phyloP scores from a whole-genome alignment of 2,888 invertebrate species.

The Masnerella sp. region DNA sequence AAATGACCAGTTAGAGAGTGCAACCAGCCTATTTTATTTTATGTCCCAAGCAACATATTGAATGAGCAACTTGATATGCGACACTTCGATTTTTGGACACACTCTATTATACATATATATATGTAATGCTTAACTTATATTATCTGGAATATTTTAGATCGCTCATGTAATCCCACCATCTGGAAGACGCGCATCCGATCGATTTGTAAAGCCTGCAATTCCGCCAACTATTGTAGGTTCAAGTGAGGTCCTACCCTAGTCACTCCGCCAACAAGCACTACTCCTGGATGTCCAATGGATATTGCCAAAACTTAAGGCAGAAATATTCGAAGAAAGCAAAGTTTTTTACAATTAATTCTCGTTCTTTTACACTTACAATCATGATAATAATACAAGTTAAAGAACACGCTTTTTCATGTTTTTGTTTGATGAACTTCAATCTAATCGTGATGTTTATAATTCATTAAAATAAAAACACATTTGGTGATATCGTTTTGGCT shows the following conservation, averaged over 20 bases:
- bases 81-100: too few relatives aligned
- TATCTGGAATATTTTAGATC: constrained; percentile 67
- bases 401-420: constrained; percentile 21
- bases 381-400: constrained; percentile 38
- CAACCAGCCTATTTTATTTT: constrained; percentile 1
- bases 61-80: too few relatives aligned
- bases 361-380: constrained; percentile 62
- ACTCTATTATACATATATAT: too few relatives aligned
- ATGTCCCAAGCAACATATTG: too few relatives aligned
- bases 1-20: too few relatives aligned
- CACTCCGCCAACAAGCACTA: constrained; percentile 66
- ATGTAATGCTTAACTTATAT: too few relatives aligned
- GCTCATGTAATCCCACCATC: constrained; percentile 73
- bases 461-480: too few relatives aligned
- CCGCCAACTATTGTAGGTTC: constrained; percentile 81
- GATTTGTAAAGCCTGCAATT: constrained; percentile 92
- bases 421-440: constrained; percentile 40
- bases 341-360: constrained; percentile 61
- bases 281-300: constrained; percentile 76
- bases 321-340: too few relatives aligned
- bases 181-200: constrained; percentile 85
- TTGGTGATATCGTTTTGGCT: too few relatives aligned
- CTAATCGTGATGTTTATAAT: too few relatives aligned
- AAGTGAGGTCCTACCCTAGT: constrained; percentile 75
- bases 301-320: constrained; percentile 75